Conservation (phyloP, 1,140 invertebrate genomes). For the Apolygus lucorum region DNA sequence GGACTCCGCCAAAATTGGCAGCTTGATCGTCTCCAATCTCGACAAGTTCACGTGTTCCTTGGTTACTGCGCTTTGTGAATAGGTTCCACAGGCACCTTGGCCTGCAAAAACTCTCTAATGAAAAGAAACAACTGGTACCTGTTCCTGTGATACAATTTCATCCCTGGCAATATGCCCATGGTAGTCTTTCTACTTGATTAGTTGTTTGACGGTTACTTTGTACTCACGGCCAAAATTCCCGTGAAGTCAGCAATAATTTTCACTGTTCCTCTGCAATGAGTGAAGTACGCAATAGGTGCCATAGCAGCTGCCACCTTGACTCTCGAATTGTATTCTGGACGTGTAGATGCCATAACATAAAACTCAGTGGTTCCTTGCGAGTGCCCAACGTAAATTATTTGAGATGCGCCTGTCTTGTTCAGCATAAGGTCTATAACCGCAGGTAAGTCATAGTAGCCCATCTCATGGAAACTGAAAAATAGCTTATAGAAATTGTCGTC, state of each 20-base stretch:
- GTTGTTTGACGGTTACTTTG: no score
- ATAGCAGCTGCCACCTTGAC: conserved; percentile 46
- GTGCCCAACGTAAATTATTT: conserved; percentile 44
- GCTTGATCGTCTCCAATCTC: no score
- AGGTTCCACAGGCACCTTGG: no score
- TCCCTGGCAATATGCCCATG: no score
- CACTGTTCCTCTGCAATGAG: conserved; percentile 14
- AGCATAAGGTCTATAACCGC: conserved; percentile 46
- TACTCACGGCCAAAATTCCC: conserved; percentile 33
- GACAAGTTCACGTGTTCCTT: no score
- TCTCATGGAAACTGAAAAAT: conserved; percentile 45
- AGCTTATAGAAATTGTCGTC: no score
- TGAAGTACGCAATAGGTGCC: conserved; percentile 35
- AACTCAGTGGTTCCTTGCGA: conserved; percentile 54
- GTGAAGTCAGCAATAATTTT: conserved; percentile 19
- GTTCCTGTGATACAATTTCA: no score
- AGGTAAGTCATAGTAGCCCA: conserved; percentile 46
- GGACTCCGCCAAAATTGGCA: no score
- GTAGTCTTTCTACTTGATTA: no score
- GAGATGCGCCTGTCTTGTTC: conserved; percentile 37
- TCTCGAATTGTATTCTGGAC: conserved; percentile 50
- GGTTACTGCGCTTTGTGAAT: no score
- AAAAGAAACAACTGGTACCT: no score
- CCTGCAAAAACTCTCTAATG: no score
- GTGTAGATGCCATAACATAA: conserved; percentile 53